These are phyloP conservation scores for Myrmecobius fasciatus DNA, from an alignment of 2,113 vertebrate species.

Conservation along the genomic window DNA sequence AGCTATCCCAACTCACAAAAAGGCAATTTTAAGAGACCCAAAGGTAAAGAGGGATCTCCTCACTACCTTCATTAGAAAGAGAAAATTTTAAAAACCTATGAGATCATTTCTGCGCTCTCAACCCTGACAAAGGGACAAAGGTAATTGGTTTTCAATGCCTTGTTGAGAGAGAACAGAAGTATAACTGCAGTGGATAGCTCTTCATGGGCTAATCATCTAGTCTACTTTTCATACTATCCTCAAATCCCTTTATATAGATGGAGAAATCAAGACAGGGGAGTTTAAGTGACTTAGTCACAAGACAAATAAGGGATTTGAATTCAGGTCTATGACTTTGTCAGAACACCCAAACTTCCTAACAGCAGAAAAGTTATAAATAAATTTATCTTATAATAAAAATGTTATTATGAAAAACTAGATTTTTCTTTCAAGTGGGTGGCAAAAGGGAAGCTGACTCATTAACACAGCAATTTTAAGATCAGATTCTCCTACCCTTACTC, in stretches of 20 bases:
- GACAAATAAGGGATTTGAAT: background rate
- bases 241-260: background rate
- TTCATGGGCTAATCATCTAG: constrained; percentile 86
- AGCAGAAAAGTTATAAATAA: background rate
- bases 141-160: constrained; percentile 92
- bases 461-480: background rate
- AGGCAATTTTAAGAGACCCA: background rate
- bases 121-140: constrained; percentile 77
- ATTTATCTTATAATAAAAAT: background rate
- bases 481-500: background rate
- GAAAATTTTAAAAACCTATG: background rate
- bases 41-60: background rate
- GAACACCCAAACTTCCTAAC: background rate
- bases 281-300: background rate
- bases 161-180: constrained; percentile 97
- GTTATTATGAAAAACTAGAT: background rate
- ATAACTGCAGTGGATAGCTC: constrained; percentile 95
- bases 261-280: background rate
- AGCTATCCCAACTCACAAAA: background rate
- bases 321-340: background rate
- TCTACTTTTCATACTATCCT: background rate
- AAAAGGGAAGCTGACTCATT: background rate
- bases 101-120: background rate
- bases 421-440: background rate
- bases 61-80: background rate